These are phyloP conservation scores for Plecturocebus donacophilus DNA, from an alignment of 2,113 vertebrate genomes.

Conservation along the genomic window DNA sequence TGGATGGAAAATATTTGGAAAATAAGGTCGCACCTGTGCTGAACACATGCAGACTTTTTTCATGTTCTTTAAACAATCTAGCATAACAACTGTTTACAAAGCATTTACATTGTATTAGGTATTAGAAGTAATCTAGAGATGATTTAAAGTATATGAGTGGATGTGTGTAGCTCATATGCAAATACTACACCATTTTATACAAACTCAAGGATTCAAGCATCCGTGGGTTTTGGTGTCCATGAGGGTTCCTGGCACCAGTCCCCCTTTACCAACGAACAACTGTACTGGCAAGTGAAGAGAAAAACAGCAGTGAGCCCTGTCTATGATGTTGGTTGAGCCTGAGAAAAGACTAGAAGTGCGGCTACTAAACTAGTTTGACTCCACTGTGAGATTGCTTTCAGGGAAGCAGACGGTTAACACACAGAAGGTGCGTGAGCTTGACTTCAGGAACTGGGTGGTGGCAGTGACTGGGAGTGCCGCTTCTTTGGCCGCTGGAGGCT, in stretches of 20 bases:
- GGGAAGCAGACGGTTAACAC: background rate
- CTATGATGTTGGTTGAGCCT: fast-evolving
- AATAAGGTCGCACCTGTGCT: background rate
- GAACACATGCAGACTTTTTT: background rate
- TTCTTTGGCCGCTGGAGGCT: background rate
- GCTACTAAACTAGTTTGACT: fast-evolving
- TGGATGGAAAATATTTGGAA: background rate
- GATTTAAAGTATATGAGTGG: background rate
- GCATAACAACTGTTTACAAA: background rate
- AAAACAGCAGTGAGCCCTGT: fast-evolving
- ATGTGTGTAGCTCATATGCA: background rate
- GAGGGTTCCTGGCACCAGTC: background rate
- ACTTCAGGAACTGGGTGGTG: conserved; percentile 64
- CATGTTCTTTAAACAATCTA: background rate
- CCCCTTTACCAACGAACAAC: background rate
- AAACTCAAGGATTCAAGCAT: background rate
- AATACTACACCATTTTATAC: background rate
- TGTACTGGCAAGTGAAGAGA: background rate
- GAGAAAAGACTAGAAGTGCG: background rate
- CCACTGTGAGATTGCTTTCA: background rate
- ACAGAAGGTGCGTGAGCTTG: background rate
- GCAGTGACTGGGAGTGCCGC: background rate
- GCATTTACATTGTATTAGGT: background rate
- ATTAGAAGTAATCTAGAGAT: background rate
- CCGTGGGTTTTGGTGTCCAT: background rate